These are phyloP conservation scores for Cheilosia grossa DNA, from an alignment of 2,888 invertebrate genomes.

Conservation along the genomic window DNA sequence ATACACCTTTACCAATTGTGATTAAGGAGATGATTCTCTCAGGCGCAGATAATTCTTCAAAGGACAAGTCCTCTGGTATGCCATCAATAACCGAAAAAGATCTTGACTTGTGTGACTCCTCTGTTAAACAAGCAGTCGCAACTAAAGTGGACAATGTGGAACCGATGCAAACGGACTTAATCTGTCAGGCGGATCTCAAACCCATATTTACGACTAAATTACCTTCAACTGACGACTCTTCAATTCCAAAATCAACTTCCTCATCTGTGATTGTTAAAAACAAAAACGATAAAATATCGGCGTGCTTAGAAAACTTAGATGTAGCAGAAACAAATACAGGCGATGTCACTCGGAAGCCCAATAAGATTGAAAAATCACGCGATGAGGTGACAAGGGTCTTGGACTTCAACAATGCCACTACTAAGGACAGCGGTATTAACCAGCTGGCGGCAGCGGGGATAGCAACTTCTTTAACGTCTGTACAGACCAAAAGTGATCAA, in stretches of 20 bases:
- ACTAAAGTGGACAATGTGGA: neutral
- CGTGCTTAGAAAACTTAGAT: constrained; percentile 36
- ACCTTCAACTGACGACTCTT: constrained; percentile 31
- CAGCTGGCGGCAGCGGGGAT: constrained; percentile 13
- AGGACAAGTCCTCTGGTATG: constrained; percentile 17
- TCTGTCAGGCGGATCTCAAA: constrained; percentile 10
- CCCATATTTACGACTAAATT: constrained; percentile 17
- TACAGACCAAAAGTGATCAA: constrained; percentile 70
- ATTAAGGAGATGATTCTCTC: constrained; percentile 21
- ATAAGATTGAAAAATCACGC: constrained; percentile 78
- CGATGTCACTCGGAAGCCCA: constrained; percentile 56
- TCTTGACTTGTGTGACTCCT: neutral
- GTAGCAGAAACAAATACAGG: constrained; percentile 54
- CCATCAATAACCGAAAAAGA: constrained; percentile 21
- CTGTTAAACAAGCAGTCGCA: neutral
- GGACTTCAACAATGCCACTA: constrained; percentile 77
- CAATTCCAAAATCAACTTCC: constrained; percentile 62
- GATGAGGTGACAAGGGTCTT: constrained; percentile 81
- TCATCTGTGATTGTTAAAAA: constrained; percentile 71
- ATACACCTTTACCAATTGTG: constrained; percentile 52
- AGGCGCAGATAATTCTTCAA: constrained; percentile 16
- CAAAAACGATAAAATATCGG: constrained; percentile 33
- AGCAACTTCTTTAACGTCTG: constrained; percentile 27
- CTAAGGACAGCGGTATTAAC: constrained; percentile 13
- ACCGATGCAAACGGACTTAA: constrained; percentile 25